These are phyloP conservation scores for Heliconius ethilla DNA, from an alignment of 2,888 invertebrate species.

Conservation along the genomic window DNA sequence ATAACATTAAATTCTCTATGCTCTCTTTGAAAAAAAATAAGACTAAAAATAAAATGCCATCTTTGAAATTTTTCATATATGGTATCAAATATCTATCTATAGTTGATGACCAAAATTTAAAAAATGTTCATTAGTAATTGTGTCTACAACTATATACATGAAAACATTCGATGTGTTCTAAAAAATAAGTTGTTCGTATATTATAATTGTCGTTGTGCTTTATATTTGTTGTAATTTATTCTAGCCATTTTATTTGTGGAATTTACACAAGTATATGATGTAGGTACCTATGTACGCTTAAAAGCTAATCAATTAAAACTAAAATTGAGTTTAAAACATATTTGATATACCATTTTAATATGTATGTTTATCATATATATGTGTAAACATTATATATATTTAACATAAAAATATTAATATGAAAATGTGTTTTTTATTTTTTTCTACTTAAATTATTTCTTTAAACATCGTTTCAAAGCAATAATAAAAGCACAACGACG, in stretches of 20 bases:
- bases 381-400: background rate
- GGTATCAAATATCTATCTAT: slow-evolving; percentile 17
- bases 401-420: background rate
- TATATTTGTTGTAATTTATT: background rate
- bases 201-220: slow-evolving; percentile 17
- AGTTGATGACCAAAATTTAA: slow-evolving; percentile 1
- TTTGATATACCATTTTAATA: no score
- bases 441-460: background rate
- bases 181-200: background rate
- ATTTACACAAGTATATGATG: background rate
- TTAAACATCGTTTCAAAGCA: background rate
- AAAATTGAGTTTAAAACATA: no score
- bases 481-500: background rate
- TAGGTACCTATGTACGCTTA: background rate
- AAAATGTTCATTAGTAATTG: background rate
- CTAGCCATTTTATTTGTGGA: background rate
- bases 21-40: background rate
- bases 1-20: no score
- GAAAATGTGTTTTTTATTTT: background rate
- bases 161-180: slow-evolving; percentile 12
- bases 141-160: background rate
- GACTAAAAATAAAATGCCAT: no score
- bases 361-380: no score
- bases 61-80: background rate
- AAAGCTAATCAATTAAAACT: background rate